Percentiles rank a stretch among this genome's conserved stretches.
Conservation (phyloP, 2,888 invertebrate genomes). For the Nephrocerus scutellatus region DNA sequence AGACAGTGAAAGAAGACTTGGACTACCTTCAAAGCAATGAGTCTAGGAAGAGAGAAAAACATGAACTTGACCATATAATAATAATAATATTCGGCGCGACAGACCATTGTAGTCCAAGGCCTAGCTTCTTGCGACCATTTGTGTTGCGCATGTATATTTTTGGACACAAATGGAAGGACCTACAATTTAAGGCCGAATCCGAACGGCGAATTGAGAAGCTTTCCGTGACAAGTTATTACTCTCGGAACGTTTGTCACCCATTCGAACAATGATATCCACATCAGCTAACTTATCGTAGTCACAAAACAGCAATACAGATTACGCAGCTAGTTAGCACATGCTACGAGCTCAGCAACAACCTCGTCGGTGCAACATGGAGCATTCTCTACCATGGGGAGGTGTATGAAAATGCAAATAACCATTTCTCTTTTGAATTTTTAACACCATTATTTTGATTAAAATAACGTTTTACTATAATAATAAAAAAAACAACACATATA, state of each 20-base stretch:
- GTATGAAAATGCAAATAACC: constrained; percentile 3
- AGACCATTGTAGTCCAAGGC: no score
- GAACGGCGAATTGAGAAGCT: no score
- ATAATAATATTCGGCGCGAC: no score
- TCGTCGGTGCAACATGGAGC: constrained; percentile 2
- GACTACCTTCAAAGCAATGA: constrained; percentile 6
- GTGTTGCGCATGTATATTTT: no score
- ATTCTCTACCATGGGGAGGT: constrained; percentile 4
- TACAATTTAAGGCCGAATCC: no score
- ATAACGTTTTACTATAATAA: constrained; percentile 2
- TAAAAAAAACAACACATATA: constrained; percentile 1
- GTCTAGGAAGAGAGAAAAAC: neutral
- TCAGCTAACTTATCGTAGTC: constrained; percentile 2
- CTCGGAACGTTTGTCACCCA: no score
- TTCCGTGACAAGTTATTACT: no score
- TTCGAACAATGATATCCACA: constrained; percentile 3
- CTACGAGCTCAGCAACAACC: constrained; percentile 4
- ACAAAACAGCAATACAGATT: constrained; percentile 6
- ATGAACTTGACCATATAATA: constrained; percentile 4
- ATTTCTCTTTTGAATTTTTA: constrained; percentile 3
- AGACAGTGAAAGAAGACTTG: constrained; percentile 3
- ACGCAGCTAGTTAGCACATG: constrained; percentile 3
- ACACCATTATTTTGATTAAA: neutral
- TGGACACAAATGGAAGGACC: no score
- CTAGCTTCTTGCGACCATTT: no score